These are phyloP conservation scores for Sphaeridia pumilis DNA, from an alignment of 2,888 invertebrate genomes.

Conservation along the genomic window DNA sequence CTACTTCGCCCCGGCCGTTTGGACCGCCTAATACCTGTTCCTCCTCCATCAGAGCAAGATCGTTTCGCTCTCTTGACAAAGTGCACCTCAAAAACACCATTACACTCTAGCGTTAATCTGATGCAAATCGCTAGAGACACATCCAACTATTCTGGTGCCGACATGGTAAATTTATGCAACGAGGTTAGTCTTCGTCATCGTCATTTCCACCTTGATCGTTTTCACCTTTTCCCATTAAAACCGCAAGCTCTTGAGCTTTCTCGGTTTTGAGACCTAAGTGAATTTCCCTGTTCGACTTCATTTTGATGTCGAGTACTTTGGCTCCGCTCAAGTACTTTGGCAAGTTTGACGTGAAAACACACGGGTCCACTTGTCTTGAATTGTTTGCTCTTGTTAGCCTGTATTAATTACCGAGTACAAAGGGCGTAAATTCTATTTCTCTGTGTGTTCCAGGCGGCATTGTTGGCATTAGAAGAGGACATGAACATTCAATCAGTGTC, in stretches of 20 bases:
- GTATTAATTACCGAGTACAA: background rate
- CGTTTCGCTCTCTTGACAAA: conserved; percentile 44
- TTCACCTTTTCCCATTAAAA: background rate
- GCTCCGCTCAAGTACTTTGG: background rate
- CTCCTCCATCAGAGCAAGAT: conserved; percentile 47
- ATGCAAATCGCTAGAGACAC: conserved; percentile 43
- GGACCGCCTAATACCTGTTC: conserved; percentile 51
- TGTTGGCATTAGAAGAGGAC: conserved; percentile 47
- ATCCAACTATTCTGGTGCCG: conserved; percentile 50
- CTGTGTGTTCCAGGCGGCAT: conserved; percentile 44
- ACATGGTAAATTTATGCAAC: conserved; percentile 49
- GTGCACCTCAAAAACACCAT: conserved; percentile 42
- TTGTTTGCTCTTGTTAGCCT: background rate
- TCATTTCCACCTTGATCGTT: no score
- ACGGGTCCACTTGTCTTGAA: background rate
- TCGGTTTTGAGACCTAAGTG: background rate
- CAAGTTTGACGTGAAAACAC: background rate
- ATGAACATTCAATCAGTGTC: conserved; percentile 25
- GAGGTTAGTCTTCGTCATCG: conserved; percentile 41
- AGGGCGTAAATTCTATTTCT: background rate
- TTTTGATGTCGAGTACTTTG: background rate
- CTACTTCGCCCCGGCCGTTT: conserved; percentile 52
- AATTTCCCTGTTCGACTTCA: background rate
- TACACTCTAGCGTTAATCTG: conserved; percentile 41
- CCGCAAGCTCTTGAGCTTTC: background rate